These are phyloP conservation scores for Aleadryas rufinucha DNA, from an alignment of 2,113 vertebrate species.

Conservation along the genomic window DNA sequence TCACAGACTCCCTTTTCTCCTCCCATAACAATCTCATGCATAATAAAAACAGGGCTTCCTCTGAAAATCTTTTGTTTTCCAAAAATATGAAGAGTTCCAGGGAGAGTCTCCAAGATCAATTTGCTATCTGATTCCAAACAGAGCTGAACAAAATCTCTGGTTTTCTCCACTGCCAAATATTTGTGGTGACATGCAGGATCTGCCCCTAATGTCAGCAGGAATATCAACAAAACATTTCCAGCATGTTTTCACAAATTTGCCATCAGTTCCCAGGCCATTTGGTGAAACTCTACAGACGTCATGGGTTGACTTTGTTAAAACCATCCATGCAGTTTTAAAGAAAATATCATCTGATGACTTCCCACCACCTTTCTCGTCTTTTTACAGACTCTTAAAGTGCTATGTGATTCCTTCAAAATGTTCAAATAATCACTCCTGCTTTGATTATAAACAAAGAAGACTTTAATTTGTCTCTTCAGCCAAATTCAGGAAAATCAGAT, in stretches of 20 bases:
- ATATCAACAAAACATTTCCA: slow-evolving; percentile 72
- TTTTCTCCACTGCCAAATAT: slow-evolving; percentile 70
- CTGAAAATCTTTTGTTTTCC: slow-evolving; percentile 68
- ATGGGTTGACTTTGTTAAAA: slow-evolving; percentile 43
- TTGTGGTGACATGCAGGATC: slow-evolving; percentile 73
- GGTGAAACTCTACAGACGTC: slow-evolving; percentile 52
- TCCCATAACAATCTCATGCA: slow-evolving; percentile 62
- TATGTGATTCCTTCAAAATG: slow-evolving; percentile 32
- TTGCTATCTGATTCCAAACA: slow-evolving; percentile 68
- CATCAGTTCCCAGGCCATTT: slow-evolving; percentile 67
- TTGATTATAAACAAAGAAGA: slow-evolving; percentile 66
- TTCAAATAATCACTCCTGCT: slow-evolving; percentile 54
- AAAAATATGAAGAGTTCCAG: slow-evolving; percentile 62
- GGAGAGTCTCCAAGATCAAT: slow-evolving; percentile 58
- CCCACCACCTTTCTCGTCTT: slow-evolving; percentile 34
- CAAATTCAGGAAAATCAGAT: slow-evolving; percentile 63
- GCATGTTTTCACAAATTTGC: slow-evolving; percentile 69
- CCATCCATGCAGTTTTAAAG: not conserved
- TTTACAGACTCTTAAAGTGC: slow-evolving; percentile 30
- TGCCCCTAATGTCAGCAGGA: slow-evolving; percentile 71
- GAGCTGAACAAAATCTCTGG: slow-evolving; percentile 60
- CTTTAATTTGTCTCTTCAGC: slow-evolving; percentile 48
- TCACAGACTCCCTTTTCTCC: slow-evolving; percentile 50
- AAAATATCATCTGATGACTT: slow-evolving; percentile 27
- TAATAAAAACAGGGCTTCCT: slow-evolving; percentile 64